Conservation (phyloP, 2,888 invertebrate genomes). For the Drosophila melanosoma region DNA sequence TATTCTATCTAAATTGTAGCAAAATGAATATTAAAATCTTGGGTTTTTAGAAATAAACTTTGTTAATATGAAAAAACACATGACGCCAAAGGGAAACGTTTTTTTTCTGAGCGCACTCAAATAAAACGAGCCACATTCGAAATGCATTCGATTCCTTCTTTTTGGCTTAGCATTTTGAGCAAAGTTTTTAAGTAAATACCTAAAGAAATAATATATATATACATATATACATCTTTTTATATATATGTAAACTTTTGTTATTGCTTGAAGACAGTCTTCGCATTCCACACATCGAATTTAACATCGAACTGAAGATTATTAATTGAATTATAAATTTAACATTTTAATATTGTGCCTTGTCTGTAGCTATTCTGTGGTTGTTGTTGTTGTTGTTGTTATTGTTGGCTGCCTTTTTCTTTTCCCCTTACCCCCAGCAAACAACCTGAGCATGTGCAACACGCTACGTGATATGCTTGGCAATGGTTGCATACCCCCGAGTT, state of each 20-base stretch:
- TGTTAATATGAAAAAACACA: background rate
- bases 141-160: conserved; percentile 22
- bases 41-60: background rate
- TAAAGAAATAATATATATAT: background rate
- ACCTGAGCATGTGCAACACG: conserved; percentile 38
- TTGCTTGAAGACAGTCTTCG: background rate
- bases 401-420: background rate
- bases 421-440: background rate
- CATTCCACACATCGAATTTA: conserved; percentile 33
- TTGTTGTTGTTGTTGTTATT: background rate
- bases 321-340: conserved; percentile 84
- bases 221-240: background rate
- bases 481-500: conserved; percentile 27
- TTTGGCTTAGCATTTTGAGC: conserved; percentile 2
- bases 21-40: background rate
- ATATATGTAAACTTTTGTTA: background rate
- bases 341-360: conserved; percentile 73
- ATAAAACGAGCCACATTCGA: conserved; percentile 27
- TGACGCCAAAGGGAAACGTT: background rate
- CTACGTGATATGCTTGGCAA: conserved; percentile 77
- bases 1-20: background rate
- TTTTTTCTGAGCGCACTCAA: background rate
- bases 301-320: conserved; percentile 61
- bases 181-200: background rate
- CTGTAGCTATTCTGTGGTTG: background rate